A percentile compares a stretch with the other conserved stretches of the same genome.
phyloP scores from a whole-genome alignment of 2,888 invertebrate species.

The Nephrotoma appendiculata region DNA sequence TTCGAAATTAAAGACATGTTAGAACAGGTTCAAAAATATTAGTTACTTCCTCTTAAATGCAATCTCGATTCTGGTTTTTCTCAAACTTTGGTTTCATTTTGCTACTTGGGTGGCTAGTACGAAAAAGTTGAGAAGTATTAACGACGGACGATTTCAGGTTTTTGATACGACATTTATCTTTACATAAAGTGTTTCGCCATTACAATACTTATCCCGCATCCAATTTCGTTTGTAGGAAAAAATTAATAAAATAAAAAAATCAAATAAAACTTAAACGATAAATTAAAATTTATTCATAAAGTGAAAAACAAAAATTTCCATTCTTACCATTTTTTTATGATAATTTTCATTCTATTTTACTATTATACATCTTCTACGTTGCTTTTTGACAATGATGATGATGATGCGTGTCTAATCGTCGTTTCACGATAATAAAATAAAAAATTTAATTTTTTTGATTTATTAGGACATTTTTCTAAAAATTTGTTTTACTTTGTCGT shows the following conservation, averaged over 20 bases:
- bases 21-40: no score
- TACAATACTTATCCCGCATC: no score
- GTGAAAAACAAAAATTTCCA: not conserved
- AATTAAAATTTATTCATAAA: not conserved
- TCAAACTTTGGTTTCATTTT: no score
- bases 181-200: no score
- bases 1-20: no score
- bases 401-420: not conserved
- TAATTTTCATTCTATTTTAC: not conserved
- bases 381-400: not conserved
- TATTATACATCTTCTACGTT: not conserved
- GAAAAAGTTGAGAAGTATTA: no score
- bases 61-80: no score
- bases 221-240: no score
- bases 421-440: not conserved
- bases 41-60: no score
- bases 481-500: not conserved
- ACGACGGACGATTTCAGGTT: no score
- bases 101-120: no score
- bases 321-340: not conserved
- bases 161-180: no score
- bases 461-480: not conserved
- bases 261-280: not conserved
- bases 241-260: not conserved
- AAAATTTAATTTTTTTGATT: not conserved